These are phyloP conservation scores for Oikopleura albicans DNA, from an alignment of 23 tunicate genomes.

Conservation along the genomic window DNA sequence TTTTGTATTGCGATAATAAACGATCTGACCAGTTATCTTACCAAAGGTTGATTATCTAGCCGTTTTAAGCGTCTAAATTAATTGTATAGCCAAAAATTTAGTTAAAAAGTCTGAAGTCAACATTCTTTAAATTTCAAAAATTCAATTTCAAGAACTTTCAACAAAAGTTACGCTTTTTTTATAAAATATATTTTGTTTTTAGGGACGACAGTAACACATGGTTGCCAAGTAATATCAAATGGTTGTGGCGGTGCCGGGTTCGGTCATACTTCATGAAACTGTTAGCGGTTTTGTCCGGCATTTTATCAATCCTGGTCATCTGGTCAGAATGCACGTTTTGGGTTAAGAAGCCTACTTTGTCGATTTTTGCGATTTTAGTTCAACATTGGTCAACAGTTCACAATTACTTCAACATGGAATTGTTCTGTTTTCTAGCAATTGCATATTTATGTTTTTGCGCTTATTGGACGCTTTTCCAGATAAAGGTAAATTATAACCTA, in stretches of 20 bases:
- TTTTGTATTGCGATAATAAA: no score
- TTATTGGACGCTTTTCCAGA: slow-evolving; percentile 77
- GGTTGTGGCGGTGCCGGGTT: slow-evolving; percentile 64
- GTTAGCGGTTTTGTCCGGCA: slow-evolving; percentile 28
- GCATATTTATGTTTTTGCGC: slow-evolving; percentile 91
- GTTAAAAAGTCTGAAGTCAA: no score
- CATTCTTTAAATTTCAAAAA: no score
- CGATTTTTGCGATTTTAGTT: slow-evolving; percentile 82
- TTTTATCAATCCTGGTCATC: slow-evolving; percentile 57
- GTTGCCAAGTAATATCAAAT: slow-evolving; percentile 22
- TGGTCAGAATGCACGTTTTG: slow-evolving; percentile 99
- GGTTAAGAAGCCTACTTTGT: slow-evolving; percentile 54
- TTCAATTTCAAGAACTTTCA: no score
- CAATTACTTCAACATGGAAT: slow-evolving; percentile 71
- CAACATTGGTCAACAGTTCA: slow-evolving; percentile 33
- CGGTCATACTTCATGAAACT: slow-evolving; percentile 28
- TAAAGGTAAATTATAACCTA: slow-evolving; percentile 28
- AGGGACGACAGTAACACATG: not conserved
- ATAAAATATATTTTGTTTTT: no score
- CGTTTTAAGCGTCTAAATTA: no score
- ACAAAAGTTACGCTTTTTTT: no score
- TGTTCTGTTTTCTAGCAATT: slow-evolving; percentile 46
- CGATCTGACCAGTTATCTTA: no score
- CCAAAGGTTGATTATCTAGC: no score
- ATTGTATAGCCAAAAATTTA: no score